Percentiles rank a stretch among this genome's conserved stretches.
Conservation (phyloP, 2,797 vertebrate species). For the Buceros bicornis region DNA sequence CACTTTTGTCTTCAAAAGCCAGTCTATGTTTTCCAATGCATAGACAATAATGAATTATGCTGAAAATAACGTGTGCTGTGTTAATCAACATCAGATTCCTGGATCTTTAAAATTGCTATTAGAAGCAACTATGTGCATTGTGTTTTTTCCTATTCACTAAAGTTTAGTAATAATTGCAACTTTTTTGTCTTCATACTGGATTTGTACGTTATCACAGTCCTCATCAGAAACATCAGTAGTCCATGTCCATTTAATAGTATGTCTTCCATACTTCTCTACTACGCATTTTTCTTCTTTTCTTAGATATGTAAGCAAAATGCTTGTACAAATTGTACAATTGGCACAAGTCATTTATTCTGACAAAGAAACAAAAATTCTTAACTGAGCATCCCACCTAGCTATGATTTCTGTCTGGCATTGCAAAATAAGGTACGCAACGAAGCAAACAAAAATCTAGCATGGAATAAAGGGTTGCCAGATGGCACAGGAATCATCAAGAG, state of each 20-base stretch:
- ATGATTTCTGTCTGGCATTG: neutral
- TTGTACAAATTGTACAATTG: neutral
- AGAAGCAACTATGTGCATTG: neutral
- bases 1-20: neutral
- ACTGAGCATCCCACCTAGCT: neutral
- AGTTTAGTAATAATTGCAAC: neutral
- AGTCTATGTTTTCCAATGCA: neutral
- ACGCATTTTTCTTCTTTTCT: neutral
- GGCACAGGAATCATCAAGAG: neutral
- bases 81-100: slow-evolving; percentile 25
- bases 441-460: neutral
- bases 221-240: neutral
- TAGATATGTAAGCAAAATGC: neutral
- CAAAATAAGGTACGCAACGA: neutral
- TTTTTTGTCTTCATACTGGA: neutral
- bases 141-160: neutral
- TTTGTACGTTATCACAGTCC: neutral
- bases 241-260: neutral
- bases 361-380: neutral
- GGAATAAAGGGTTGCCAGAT: neutral
- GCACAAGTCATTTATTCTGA: neutral
- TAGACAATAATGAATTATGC: neutral
- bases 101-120: neutral
- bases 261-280: neutral
- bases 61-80: neutral